Evolutionary conservation across 2,888 invertebrate species (phyloP).

Genomic region (Drosophila siamana): DNA sequence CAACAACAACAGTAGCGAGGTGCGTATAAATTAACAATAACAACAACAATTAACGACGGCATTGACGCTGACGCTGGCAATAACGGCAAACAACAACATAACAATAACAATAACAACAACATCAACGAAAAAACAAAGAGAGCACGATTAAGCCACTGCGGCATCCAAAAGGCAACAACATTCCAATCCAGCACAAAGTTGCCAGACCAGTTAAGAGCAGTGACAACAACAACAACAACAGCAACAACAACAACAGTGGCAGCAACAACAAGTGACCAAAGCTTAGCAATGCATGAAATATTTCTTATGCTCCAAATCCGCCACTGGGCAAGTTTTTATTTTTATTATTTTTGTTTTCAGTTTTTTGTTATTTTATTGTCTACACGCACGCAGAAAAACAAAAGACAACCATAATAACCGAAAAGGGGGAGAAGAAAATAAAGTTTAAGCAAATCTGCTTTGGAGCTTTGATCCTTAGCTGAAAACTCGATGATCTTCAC

Average conservation of each 20-base stretch:
- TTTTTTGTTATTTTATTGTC: constrained; percentile 29
- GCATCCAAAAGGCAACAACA: constrained; percentile 73
- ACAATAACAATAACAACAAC: constrained; percentile 27
- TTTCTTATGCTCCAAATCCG: constrained; percentile 77
- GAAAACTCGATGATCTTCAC: neutral
- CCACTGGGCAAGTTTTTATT: constrained; percentile 53
- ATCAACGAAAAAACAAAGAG: constrained; percentile 25
- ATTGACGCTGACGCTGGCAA: constrained; percentile 48
- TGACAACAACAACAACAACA: constrained; percentile 42
- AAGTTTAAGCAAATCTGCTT: constrained; percentile 1
- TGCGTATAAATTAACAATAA: constrained; percentile 38
- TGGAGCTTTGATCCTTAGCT: neutral
- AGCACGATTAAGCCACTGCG: constrained; percentile 21
- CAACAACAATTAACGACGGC: constrained; percentile 47
- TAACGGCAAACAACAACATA: constrained; percentile 50
- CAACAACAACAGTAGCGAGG: constrained; percentile 1
- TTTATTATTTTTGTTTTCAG: constrained; percentile 17
- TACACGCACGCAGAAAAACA: constrained; percentile 16
- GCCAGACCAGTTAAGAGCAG: constrained; percentile 75
- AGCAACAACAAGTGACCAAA: constrained; percentile 47
- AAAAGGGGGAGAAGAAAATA: neutral
- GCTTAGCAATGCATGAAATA: constrained; percentile 69
- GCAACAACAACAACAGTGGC: constrained; percentile 22
- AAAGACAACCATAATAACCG: neutral
- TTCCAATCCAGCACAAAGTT: constrained; percentile 69